Percentiles rank a stretch among this genome's conserved stretches.
phyloP scores from a whole-genome alignment of 2,888 invertebrate genomes.

The Doris montereyensis region DNA sequence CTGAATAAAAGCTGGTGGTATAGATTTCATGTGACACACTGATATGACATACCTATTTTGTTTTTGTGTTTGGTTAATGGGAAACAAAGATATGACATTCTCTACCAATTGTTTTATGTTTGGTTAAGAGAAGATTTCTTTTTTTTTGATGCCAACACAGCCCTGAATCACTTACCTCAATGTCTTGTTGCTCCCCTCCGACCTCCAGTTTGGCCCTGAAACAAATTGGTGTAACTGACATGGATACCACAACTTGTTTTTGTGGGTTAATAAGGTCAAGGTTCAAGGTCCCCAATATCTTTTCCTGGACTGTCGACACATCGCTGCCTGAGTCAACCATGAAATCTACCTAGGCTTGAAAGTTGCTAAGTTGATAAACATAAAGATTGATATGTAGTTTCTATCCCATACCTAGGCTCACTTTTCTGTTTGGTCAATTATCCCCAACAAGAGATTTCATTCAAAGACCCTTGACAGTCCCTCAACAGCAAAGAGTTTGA shows the following conservation, averaged over 20 bases:
- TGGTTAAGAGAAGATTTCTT: too few relatives aligned
- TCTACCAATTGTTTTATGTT: too few relatives aligned
- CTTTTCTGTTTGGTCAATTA: background rate
- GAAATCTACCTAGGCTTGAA: conserved; percentile 59
- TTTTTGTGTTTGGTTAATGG: too few relatives aligned
- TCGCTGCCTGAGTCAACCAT: conserved; percentile 71
- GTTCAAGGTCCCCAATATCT: conserved; percentile 58
- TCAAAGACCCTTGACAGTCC: too few relatives aligned
- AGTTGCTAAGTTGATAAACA: background rate
- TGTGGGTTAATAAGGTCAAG: conserved; percentile 61
- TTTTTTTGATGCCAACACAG: too few relatives aligned
- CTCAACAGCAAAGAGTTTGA: too few relatives aligned
- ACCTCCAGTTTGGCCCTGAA: conserved; percentile 60
- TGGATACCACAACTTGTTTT: conserved; percentile 67
- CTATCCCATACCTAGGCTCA: background rate
- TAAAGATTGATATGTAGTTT: background rate
- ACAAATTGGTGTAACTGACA: conserved; percentile 62
- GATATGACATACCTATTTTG: too few relatives aligned
- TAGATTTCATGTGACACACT: too few relatives aligned
- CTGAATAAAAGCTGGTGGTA: too few relatives aligned
- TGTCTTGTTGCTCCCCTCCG: conserved; percentile 59
- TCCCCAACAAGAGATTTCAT: too few relatives aligned
- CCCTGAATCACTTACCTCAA: conserved; percentile 62
- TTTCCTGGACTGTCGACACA: conserved; percentile 64
- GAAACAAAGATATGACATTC: too few relatives aligned